phyloP scores from a whole-genome alignment of 2,888 invertebrate species.

The Timema podura region DNA sequence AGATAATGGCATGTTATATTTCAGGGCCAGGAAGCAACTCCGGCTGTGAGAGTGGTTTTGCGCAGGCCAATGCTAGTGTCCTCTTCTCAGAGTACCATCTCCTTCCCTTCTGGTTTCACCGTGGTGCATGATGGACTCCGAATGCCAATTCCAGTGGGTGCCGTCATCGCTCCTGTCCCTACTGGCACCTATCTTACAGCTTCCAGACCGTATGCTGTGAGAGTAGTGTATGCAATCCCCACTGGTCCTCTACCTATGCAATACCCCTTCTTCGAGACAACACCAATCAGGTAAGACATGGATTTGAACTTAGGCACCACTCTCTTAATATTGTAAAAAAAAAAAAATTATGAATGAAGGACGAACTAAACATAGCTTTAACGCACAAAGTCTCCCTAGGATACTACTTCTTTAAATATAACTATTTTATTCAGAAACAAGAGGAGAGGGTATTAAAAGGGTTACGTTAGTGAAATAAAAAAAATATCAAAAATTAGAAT shows the following conservation, averaged over 20 bases:
- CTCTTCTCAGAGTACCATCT: constrained; percentile 42
- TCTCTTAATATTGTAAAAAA: neutral
- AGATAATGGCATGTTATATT: neutral
- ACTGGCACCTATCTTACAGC: constrained; percentile 32
- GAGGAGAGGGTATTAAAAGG: too few relatives aligned
- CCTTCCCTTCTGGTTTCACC: constrained; percentile 46
- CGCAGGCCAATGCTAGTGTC: constrained; percentile 44
- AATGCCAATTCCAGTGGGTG: constrained; percentile 46
- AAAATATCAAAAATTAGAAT: too few relatives aligned
- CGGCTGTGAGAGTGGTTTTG: constrained; percentile 45
- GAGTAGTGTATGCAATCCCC: constrained; percentile 47
- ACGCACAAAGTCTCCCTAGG: too few relatives aligned
- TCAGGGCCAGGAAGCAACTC: constrained; percentile 42
- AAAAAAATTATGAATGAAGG: neutral
- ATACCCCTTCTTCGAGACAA: constrained; percentile 32
- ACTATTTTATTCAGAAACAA: too few relatives aligned
- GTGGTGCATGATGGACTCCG: constrained; percentile 43
- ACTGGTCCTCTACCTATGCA: constrained; percentile 39
- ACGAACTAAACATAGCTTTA: neutral
- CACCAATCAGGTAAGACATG: constrained; percentile 32
- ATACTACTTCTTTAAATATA: too few relatives aligned
- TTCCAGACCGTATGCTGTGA: constrained; percentile 41
- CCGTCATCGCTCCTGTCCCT: constrained; percentile 46
- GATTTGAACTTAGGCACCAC: too few relatives aligned
- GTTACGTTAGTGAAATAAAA: too few relatives aligned